These are phyloP conservation scores for Scaptomyza montana DNA, from an alignment of 1,140 invertebrate genomes.

Conservation along the genomic window DNA sequence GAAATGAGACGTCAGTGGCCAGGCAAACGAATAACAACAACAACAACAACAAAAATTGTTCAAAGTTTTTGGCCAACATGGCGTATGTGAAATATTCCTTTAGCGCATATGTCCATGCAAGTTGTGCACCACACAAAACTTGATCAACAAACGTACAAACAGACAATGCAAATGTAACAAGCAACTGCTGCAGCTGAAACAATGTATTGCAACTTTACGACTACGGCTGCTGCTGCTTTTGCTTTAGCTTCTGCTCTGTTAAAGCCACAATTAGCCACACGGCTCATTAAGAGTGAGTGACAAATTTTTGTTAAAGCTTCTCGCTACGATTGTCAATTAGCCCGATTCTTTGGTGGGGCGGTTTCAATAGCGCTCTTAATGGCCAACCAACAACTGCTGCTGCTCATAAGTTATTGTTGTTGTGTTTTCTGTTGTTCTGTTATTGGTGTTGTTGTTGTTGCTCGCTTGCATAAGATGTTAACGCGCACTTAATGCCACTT, in stretches of 20 bases:
- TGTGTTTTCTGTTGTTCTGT: slow-evolving; percentile 11
- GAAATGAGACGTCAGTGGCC: slow-evolving; percentile 55
- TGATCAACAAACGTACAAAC: slow-evolving; percentile 56
- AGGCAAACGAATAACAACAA: slow-evolving; percentile 22
- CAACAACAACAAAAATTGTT: slow-evolving; percentile 51
- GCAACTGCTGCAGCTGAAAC: slow-evolving; percentile 14
- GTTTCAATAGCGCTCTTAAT: slow-evolving; percentile 52
- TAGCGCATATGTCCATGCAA: slow-evolving; percentile 50
- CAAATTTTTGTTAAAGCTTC: slow-evolving; percentile 55
- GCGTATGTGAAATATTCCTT: slow-evolving; percentile 77
- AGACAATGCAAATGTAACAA: slow-evolving; percentile 63
- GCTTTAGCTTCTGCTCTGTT: neutral
- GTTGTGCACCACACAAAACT: slow-evolving; percentile 43
- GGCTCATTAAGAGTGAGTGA: slow-evolving; percentile 56
- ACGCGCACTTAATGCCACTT: slow-evolving; percentile 81
- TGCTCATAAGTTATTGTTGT: slow-evolving; percentile 68
- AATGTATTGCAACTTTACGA: slow-evolving; percentile 20
- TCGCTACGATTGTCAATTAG: slow-evolving; percentile 65
- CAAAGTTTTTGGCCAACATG: slow-evolving; percentile 66
- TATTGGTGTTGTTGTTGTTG: slow-evolving; percentile 59
- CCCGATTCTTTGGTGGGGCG: slow-evolving; percentile 54
- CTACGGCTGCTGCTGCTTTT: slow-evolving; percentile 3
- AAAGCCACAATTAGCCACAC: slow-evolving; percentile 57
- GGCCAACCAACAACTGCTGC: slow-evolving; percentile 29
- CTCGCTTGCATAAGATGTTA: slow-evolving; percentile 76